Evolutionary conservation across 2,113 vertebrate species (phyloP).

Genomic region (Dromaius novaehollandiae): DNA sequence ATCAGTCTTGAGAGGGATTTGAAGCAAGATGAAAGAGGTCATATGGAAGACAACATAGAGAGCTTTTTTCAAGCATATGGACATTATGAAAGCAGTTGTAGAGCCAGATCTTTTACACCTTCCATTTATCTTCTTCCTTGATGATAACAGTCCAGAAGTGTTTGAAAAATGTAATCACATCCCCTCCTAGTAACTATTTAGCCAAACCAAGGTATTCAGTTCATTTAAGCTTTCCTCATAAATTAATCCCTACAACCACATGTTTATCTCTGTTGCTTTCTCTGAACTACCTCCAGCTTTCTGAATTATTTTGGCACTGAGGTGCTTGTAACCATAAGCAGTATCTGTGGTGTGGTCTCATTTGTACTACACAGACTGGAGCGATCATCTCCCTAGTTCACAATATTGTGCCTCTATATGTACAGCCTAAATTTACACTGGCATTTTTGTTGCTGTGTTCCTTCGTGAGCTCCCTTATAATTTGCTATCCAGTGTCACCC

Average conservation of each 20-base stretch:
- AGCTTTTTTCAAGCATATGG: background rate
- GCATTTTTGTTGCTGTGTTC: background rate
- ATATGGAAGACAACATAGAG: background rate
- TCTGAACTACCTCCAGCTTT: background rate
- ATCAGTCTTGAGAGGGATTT: background rate
- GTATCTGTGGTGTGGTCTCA: background rate
- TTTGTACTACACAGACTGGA: background rate
- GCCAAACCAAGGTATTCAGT: constrained; percentile 1
- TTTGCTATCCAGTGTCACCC: background rate
- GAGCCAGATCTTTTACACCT: background rate
- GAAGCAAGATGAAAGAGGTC: background rate
- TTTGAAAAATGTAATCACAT: constrained; percentile 4
- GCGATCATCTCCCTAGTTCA: background rate
- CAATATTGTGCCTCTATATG: background rate
- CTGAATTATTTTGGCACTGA: background rate
- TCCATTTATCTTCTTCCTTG: background rate
- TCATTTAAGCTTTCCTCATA: background rate
- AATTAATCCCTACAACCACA: background rate
- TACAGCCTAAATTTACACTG: background rate
- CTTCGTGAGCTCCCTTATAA: background rate
- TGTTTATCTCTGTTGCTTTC: background rate
- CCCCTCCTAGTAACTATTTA: background rate
- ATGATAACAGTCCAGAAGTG: background rate
- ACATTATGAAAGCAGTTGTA: background rate
- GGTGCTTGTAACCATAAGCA: background rate